Evolutionary conservation across 2,888 invertebrate genomes (phyloP), one percentile per base, ranked within the genome.

Genomic region (Liposcelis brunnea): DNA sequence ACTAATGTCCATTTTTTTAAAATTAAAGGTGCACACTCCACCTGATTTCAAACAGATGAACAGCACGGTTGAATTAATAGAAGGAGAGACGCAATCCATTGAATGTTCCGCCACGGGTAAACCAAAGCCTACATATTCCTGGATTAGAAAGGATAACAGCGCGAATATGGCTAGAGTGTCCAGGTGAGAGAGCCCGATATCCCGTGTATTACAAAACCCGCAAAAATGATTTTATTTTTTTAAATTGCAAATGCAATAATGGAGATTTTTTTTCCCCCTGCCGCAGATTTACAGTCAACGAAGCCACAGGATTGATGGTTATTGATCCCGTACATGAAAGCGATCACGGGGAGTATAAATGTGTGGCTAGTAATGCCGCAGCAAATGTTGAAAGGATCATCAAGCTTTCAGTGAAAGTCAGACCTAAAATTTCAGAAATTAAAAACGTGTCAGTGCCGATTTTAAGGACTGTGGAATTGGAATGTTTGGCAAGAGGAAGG

Each of bases 31-130:
- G 18, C 78, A 81, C 56, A 75, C 79, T 15, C 75, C 76, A 33
- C 87, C 87, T 7, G 70, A 70, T 57, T 79, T 87, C 59, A 70
- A 74, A 2, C 70, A 72, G 51, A 67, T 78, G 46, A 69, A 72
- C 42, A 59, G 66, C 2, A 65, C 69, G 15, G 62, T 76, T 6
- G 77, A 81, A 55, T 80, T 85, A 2, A 71, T 82, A 33, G 90
- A 91, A 64, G 86, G 84, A 0, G 81, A 84, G 60, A 70, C 76
- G 26, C 80, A 80, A 31, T 71, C 75, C 2, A 75, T 85, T 32
- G 69, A 71, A 45, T 91, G 91, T 60, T 73, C 73, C 53, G 89
- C 86, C 0, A 72, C 67, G 34, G 90, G 89, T 14, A 89, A 87
- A 59, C 91, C 91, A 1, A 74, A 76, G 12, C 90, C 91, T 37